These are phyloP conservation scores for Palloptera scutellata DNA, from an alignment of 2,888 invertebrate species.

Conservation along the genomic window DNA sequence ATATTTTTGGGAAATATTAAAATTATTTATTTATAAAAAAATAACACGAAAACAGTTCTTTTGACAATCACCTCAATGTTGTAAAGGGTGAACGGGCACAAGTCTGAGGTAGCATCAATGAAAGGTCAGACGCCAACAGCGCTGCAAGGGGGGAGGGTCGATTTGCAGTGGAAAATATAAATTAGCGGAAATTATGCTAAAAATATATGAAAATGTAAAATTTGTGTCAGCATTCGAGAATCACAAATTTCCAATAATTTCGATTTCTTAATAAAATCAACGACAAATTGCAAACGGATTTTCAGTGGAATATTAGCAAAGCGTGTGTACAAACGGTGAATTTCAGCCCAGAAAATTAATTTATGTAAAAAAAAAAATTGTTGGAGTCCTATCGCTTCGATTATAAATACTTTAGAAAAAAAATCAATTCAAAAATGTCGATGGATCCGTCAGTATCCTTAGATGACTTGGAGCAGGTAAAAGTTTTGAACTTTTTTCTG, in stretches of 20 bases:
- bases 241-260: slow-evolving; percentile 27
- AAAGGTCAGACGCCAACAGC: not conserved
- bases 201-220: slow-evolving; percentile 38
- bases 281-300: slow-evolving; percentile 42
- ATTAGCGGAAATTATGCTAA: slow-evolving; percentile 23
- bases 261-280: slow-evolving; percentile 59
- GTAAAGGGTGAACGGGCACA: too few relatives aligned
- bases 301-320: slow-evolving; percentile 56
- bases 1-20: slow-evolving; percentile 27
- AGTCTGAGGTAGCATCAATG: too few relatives aligned
- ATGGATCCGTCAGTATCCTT: slow-evolving; percentile 54
- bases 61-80: not conserved
- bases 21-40: slow-evolving; percentile 10
- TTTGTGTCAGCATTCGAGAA: slow-evolving; percentile 46
- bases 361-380: slow-evolving; percentile 2
- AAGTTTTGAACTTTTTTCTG: not conserved
- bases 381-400: not conserved
- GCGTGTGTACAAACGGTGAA: slow-evolving; percentile 47
- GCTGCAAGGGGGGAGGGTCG: slow-evolving; percentile 10
- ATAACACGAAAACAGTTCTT: slow-evolving; percentile 18
- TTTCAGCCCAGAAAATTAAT: not conserved
- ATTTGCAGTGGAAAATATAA: slow-evolving; percentile 17
- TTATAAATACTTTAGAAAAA: not conserved
- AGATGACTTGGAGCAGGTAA: slow-evolving; percentile 60
- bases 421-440: slow-evolving; percentile 45